Evolutionary conservation across 2,113 vertebrate genomes (phyloP), one percentile per base, ranked within the genome.

Genomic region (Barnardius zonarius): DNA sequence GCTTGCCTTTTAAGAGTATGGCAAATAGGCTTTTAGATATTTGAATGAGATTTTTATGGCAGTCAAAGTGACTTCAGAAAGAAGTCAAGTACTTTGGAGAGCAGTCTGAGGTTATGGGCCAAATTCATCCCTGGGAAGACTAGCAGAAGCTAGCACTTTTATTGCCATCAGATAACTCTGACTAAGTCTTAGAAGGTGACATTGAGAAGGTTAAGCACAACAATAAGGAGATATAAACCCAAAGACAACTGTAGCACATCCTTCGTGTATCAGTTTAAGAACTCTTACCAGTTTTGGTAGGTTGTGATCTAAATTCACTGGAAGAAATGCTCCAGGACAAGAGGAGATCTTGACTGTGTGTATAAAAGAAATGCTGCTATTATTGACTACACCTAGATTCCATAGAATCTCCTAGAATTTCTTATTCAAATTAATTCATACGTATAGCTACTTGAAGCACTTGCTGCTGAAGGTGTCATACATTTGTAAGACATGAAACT

Each of bases 401-500:
- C 25, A 39, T 2, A 61, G 51, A 64, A 51, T 64, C 8, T 70
- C 35, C 51, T 63, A 39, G 35, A 82, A 57, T 43, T 57, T 79
- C 33, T n/a, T 2, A 0, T 62, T 41, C 51, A 76, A 76, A 91
- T 67, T 27, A 62, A 91, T 52, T 48, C 24, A 28, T 48, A 28
- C 0, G 1, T 20, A 82, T 27, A 0, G 0, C 33, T 51, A 57
- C 24, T 19, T 75, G 57, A 90, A 94, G 49, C 1, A 46, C 55
- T n/a, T 89, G 10, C 48, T 81, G 20, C 49, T 7, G 2, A 69
- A 74, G 51, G 46, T 64, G 49, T 30, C 18, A 33, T 48, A 31
- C 9, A 13, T 74, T 52, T 61, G 9, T 54, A 80, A 92, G 63
- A 57, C 6, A 5, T 17, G 3, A 23, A 66, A 79, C 13, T 30